These are phyloP conservation scores for Drosophila gunungcola DNA, from an alignment of 1,140 invertebrate genomes.

Conservation along the genomic window DNA sequence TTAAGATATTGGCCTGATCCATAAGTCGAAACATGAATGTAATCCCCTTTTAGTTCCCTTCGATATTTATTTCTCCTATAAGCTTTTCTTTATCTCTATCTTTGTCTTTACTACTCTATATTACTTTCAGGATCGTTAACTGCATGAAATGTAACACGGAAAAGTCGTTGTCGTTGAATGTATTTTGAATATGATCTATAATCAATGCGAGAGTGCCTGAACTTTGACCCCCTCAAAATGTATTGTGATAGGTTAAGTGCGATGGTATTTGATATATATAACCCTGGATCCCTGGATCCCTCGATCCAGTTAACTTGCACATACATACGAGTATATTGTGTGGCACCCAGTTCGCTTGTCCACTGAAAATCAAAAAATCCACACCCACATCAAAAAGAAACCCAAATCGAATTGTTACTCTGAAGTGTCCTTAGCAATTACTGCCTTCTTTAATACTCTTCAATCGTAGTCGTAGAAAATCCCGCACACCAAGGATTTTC, in stretches of 20 bases:
- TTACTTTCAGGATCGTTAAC: constrained; percentile 84
- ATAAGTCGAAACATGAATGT: constrained; percentile 38
- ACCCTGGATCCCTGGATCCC: constrained; percentile 12
- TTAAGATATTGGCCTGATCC: constrained; percentile 43
- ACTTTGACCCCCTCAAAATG: constrained; percentile 35
- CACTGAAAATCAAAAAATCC: constrained; percentile 5
- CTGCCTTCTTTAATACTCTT: constrained; percentile 37
- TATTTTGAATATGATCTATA: constrained; percentile 65
- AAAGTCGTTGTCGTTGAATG: constrained; percentile 82
- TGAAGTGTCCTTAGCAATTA: constrained; percentile 73
- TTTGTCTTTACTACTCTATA: constrained; percentile 50
- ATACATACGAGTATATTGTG: constrained; percentile 1
- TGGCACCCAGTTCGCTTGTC: constrained; percentile 23
- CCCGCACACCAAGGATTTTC: constrained; percentile 14
- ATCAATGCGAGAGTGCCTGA: constrained; percentile 54
- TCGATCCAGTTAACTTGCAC: constrained; percentile 28
- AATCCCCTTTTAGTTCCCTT: background rate
- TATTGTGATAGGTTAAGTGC: constrained; percentile 53
- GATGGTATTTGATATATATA: constrained; percentile 20
- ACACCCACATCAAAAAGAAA: constrained; percentile 37
- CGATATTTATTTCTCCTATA: constrained; percentile 7
- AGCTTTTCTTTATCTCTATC: constrained; percentile 22
- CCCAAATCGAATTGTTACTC: constrained; percentile 49
- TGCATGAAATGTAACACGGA: constrained; percentile 85
- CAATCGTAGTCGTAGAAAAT: constrained; percentile 19